phyloP scores from a whole-genome alignment of 2,113 vertebrate species.

The Chiloscyllium plagiosum region DNA sequence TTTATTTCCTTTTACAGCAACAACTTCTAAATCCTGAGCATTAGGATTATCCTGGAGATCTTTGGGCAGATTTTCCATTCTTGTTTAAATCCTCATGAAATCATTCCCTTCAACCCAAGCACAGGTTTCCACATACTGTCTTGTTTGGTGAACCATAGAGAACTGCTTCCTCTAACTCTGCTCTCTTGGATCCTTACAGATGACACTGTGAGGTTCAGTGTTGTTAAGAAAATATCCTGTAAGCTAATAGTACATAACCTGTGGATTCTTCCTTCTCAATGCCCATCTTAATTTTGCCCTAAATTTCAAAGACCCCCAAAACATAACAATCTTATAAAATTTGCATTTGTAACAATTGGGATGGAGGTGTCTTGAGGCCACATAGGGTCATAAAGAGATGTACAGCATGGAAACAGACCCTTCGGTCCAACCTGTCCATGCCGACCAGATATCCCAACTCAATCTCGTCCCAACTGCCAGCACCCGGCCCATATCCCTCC shows the following conservation, averaged over 20 bases:
- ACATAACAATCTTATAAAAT: neutral
- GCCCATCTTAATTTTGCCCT: neutral
- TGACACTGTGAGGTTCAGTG: neutral
- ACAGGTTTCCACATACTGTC: neutral
- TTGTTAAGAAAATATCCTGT: neutral
- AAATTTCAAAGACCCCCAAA: neutral
- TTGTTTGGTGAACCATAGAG: neutral
- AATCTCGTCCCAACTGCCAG: too few relatives aligned
- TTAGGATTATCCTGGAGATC: neutral
- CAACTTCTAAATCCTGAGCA: neutral
- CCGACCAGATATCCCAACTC: too few relatives aligned
- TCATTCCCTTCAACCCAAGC: neutral
- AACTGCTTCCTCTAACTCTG: neutral
- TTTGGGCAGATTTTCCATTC: neutral
- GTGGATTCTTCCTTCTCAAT: neutral
- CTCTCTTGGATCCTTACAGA: neutral
- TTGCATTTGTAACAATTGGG: neutral
- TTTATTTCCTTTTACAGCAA: neutral
- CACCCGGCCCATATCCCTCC: too few relatives aligned
- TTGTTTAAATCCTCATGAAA: neutral
- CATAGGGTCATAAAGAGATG: too few relatives aligned
- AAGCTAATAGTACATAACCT: neutral
- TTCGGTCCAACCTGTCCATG: too few relatives aligned
- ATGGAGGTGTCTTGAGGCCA: neutral
- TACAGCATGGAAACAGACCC: too few relatives aligned